Base-by-base conservation (phyloP, 2,888 invertebrate genomes). In the Rugalucina vietnamica region DNA sequence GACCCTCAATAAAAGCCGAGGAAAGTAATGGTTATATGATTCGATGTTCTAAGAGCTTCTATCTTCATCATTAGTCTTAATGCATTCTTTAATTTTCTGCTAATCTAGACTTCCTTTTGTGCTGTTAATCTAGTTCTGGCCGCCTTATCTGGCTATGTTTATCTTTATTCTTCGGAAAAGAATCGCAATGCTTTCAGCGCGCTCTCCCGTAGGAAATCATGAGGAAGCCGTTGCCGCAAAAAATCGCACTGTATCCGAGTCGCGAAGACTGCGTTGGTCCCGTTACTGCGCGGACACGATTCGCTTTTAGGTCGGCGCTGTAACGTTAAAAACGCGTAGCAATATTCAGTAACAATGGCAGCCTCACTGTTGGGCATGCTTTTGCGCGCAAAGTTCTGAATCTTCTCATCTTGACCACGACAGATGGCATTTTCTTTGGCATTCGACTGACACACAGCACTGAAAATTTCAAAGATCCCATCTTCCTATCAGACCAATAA, bases 181-280 rank as follows among this genome's bases (percentile, higher is more conserved):
- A 87, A 87, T 87, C 87, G 75, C 87, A 87, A 87, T 87, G 87
- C 87, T 87, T 87, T 87, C 87, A 87, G 81, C 87, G 85, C 82
- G 83, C 57, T 75, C 70, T 87, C 87, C 87, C 87, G n/a, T 73
- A 87, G 87, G 87, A 87, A 87, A 87, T 87, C 84, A 54, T 43
- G 76, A 81, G 84, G 84, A 82, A 84, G 79, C 79, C 81, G 84
- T 82, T 84, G 76, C 76, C 76, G 75, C 81, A 49, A 72, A 86
- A 84, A 84, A 43, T 12, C 8, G 43, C 8, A 43, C 10, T 43
- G 18, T 18, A 12, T 43, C 18, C 43, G 43, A 43, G n/a, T n/a
- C n/a, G n/a, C n/a, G n/a, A n/a, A n/a, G n/a, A n/a, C n/a, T n/a
- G n/a, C n/a, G n/a, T n/a, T n/a, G n/a, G n/a, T n/a, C n/a, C n/a